Evolutionary conservation across 1,140 invertebrate species (phyloP), one percentile per base, ranked within the genome.

Genomic region (Drosophila jambulina): DNA sequence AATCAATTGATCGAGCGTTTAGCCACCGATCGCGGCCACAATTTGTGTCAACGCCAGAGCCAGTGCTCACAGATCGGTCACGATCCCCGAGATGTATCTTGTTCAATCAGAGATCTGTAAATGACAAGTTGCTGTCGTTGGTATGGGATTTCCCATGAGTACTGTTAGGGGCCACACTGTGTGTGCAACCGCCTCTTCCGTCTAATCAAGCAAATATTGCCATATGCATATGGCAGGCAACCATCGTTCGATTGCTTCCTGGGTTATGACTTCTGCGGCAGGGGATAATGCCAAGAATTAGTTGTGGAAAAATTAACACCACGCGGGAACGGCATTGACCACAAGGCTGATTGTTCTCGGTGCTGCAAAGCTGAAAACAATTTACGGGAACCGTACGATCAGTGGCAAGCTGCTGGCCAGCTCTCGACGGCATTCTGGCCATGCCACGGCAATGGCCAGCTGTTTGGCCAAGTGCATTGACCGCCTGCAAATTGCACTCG

Each of bases 251-350:
- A 48, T 82, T 70, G 71, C 76, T 87, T 87, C 84, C 84, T 90
- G 84, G 84, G 84, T 87, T 90, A 87, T 88, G 78, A 88, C 85
- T 90, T 90, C 75, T 87, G 85, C 62, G 63, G 74, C 65, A 42
- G 58, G 75, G 51, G 69, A 79, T 86, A 85, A 85, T 87, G 84
- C 76, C 76, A 87, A 80, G 83, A 87, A 87, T 87, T 90, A 87
- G 84, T 78, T 90, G 84, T 90, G 84, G 77, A 90, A 90, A 84
- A 90, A 87, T 87, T 87, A 87, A 88, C 84, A 87, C 84, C 85
- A 87, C 68, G 72, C 85, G 72, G 76, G 51, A 69, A 79, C 59
- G 75, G 80, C 80, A 75, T 75, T 82, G 80, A 82, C 80, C 80
- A 82, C 80, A 83, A 82, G 64, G 74, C 60, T 78, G 54, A 77